Conservation (phyloP, 2,888 invertebrate species). For the Tinea semifulvella region DNA sequence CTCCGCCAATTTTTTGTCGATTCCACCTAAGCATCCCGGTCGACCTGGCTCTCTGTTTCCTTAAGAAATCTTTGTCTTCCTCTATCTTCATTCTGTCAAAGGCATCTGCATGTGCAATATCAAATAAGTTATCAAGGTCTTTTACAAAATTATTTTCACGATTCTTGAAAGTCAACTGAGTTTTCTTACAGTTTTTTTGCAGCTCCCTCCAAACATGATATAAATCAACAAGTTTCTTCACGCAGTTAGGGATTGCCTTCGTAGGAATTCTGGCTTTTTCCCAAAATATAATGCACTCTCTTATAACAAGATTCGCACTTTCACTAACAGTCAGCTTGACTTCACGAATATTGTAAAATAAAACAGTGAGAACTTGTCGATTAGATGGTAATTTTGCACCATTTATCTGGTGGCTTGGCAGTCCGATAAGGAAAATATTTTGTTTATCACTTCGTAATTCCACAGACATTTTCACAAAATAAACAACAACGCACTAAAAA, state of each 20-base stretch:
- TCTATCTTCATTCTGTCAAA: slow-evolving; percentile 24
- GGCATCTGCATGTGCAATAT: slow-evolving; percentile 21
- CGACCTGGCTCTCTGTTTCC: slow-evolving; percentile 24
- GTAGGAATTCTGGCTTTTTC: slow-evolving; percentile 26
- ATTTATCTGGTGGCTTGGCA: slow-evolving; percentile 15
- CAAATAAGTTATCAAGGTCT: slow-evolving; percentile 21
- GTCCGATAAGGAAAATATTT: slow-evolving; percentile 15
- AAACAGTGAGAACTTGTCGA: slow-evolving; percentile 76
- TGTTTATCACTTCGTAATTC: slow-evolving; percentile 15
- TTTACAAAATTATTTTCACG: slow-evolving; percentile 20
- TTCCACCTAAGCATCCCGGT: slow-evolving; percentile 23
- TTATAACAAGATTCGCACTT: slow-evolving; percentile 21
- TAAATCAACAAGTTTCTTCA: slow-evolving; percentile 24
- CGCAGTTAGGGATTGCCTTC: slow-evolving; percentile 19
- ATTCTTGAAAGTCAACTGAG: slow-evolving; percentile 17
- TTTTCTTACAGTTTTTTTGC: slow-evolving; percentile 24
- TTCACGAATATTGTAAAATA: slow-evolving; percentile 51
- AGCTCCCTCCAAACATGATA: too few species aligned
- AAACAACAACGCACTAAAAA: slow-evolving; percentile 1
- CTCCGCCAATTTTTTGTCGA: slow-evolving; percentile 25
- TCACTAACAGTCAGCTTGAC: slow-evolving; percentile 21
- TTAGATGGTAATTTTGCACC: slow-evolving; percentile 18
- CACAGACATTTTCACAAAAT: slow-evolving; percentile 12
- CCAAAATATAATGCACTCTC: slow-evolving; percentile 28
- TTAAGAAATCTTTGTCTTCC: slow-evolving; percentile 25